A percentile compares a stretch with the other conserved stretches of the same genome.
Conservation (phyloP, 2,888 invertebrate species). For the Aspidapion aeneum region DNA sequence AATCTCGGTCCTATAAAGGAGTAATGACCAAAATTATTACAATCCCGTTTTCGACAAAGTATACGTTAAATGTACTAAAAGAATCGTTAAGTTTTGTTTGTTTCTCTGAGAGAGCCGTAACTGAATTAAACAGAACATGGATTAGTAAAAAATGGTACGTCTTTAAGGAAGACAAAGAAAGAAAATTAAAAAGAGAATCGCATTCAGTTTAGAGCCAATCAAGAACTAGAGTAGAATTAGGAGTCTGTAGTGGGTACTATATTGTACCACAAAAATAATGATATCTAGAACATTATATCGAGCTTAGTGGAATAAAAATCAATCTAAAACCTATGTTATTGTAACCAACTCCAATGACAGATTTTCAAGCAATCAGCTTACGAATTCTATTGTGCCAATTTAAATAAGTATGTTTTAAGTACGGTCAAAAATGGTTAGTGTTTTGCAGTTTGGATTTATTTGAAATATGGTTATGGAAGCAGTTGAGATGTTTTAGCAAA, state of each 20-base stretch:
- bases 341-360: no score
- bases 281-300: no score
- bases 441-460: no score
- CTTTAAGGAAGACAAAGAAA: conserved; percentile 13
- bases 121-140: conserved; percentile 27
- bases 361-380: no score
- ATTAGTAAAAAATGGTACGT: conserved; percentile 24
- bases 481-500: no score
- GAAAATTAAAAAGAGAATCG: conserved; percentile 1
- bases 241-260: neutral
- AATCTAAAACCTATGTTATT: no score
- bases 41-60: conserved; percentile 23
- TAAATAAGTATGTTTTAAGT: no score
- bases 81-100: conserved; percentile 24
- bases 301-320: no score
- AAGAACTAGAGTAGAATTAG: neutral
- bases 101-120: conserved; percentile 22
- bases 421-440: no score
- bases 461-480: no score
- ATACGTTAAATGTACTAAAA: conserved; percentile 19
- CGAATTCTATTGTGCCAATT: no score
- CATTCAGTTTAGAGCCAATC: neutral
- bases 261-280: neutral
- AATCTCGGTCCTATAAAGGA: conserved; percentile 25
- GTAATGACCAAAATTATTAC: conserved; percentile 22